Evolutionary conservation across 1,140 invertebrate species (phyloP).

Genomic region (Bradysia coprophila): DNA sequence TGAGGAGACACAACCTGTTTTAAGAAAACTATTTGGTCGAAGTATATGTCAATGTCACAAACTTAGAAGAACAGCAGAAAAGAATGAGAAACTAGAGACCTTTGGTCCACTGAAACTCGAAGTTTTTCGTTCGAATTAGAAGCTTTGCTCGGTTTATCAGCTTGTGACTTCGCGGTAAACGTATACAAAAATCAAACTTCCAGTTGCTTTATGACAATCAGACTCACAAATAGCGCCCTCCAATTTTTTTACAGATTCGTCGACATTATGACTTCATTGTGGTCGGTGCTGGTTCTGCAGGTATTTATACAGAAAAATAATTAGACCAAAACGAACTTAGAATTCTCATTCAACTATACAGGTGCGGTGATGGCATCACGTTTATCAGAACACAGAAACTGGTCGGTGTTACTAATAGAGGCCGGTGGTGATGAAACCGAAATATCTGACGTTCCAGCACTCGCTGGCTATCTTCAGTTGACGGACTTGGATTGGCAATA

Average conservation of each 20-base stretch:
- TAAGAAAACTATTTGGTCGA: not conserved
- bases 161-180: too few species aligned
- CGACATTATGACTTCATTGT: conserved; percentile 66
- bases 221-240: too few species aligned
- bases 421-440: conserved; percentile 68
- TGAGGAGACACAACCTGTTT: not conserved
- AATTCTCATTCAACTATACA: too few species aligned
- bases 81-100: not conserved
- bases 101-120: too few species aligned
- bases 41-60: not conserved
- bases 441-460: conserved; percentile 55
- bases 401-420: conserved; percentile 65
- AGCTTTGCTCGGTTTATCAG: too few species aligned
- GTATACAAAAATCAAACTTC: too few species aligned
- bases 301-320: too few species aligned
- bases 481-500: conserved; percentile 85
- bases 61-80: not conserved
- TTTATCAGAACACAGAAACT: conserved; percentile 58
- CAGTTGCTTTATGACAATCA: too few species aligned
- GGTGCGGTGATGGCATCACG: conserved; percentile 84
- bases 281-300: conserved; percentile 80
- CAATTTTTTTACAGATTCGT: too few species aligned
- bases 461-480: conserved; percentile 57
- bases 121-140: too few species aligned
- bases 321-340: too few species aligned